A percentile compares a stretch with the other conserved stretches of the same genome.
These are phyloP conservation scores for Dipodomys merriami DNA, from an alignment of 2,113 vertebrate genomes.

Conservation along the genomic window DNA sequence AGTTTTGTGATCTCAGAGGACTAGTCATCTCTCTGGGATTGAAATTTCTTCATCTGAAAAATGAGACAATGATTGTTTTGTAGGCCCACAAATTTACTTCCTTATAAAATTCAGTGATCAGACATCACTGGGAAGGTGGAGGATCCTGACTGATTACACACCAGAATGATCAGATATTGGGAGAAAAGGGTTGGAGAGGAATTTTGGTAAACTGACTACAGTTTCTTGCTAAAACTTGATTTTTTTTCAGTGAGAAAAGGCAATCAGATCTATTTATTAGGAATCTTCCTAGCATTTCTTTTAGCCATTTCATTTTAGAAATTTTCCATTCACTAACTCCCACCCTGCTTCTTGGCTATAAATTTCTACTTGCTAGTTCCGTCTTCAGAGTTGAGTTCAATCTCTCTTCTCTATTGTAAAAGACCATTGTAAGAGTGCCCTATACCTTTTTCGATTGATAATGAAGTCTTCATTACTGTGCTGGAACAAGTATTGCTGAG, in stretches of 20 bases:
- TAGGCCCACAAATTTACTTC: background rate
- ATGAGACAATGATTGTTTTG: background rate
- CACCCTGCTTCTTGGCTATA: background rate
- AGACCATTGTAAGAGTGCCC: background rate
- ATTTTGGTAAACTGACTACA: too few relatives aligned
- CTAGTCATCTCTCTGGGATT: constrained; percentile 22
- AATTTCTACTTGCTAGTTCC: background rate
- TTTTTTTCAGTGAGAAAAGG: background rate
- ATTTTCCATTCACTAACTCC: background rate
- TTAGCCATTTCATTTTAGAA: background rate
- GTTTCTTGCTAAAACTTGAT: too few relatives aligned
- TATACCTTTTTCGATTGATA: background rate
- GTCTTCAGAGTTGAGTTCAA: background rate
- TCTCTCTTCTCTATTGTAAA: background rate
- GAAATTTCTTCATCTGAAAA: constrained; percentile 59
- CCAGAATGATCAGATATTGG: too few relatives aligned
- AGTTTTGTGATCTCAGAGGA: constrained; percentile 49
- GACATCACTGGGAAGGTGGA: too few relatives aligned
- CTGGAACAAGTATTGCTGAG: background rate
- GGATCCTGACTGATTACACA: too few relatives aligned
- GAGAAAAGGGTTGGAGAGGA: too few relatives aligned
- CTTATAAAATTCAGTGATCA: background rate
- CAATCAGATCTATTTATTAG: background rate
- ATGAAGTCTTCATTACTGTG: background rate
- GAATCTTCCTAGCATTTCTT: background rate